Evolutionary conservation across 2,113 vertebrate species (phyloP), one percentile per base, ranked within the genome.

Genomic region (Lepus timidus): DNA sequence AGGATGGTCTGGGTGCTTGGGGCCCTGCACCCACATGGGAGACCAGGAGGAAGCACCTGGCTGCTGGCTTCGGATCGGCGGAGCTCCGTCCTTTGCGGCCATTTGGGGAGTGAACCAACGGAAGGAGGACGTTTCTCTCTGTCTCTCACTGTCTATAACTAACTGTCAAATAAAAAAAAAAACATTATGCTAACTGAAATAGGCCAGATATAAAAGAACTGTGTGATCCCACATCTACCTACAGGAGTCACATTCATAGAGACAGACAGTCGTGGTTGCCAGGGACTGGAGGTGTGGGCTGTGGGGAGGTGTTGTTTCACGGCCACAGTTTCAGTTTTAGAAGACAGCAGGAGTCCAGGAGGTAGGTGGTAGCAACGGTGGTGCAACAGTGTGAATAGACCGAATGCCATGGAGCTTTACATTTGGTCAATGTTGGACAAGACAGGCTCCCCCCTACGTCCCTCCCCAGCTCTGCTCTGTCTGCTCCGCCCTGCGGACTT

Each of bases 211-310:
- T 36, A 20, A 64, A 64, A 80, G 65, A 61, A 58, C 31, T 44
- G 4, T 67, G 5, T 74, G 71, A 68, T 68, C 88, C 36, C 44
- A 44, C 22, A 62, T 36, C 11, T 36, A 31, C 16, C 33, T 55
- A 22, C 52, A 71, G 16, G 65, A 81, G 64, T 76, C 81, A 78
- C n/a, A 86, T 58, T 76, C 20, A 27, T n/a, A 91, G 67, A 52
- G 85, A 71, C 62, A 58, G 49, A 36, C 67, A 44, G 25, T 33
- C 36, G n/a, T 23, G n/a, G 51, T 81, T 75, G 58, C 19, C 39
- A 55, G 29, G 84, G 67, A 23, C 19, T 9, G 31, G 23, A 19
- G 52, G 19, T 11, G 12, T 20, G 25, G 11, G 67, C n/a, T 20
- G 9, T 55, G 33, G 31, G 16, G 73, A 11, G 22, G 25, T 23